Conservation (phyloP, 2,797 vertebrate genomes). For the Carapus acus region DNA sequence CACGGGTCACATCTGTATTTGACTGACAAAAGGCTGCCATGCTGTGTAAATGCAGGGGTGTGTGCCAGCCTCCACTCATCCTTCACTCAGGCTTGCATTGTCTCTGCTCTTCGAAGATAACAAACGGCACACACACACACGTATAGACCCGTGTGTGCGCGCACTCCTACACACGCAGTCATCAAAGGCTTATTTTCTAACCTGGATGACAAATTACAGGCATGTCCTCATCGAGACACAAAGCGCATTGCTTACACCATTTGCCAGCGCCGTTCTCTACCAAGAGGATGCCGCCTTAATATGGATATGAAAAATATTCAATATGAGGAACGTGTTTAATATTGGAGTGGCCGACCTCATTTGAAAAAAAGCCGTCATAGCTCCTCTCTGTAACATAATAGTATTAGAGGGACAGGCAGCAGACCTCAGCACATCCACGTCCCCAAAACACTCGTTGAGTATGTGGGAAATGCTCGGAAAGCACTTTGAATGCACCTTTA, state of each 20-base stretch:
- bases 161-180: constrained; percentile 24
- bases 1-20: constrained; percentile 51
- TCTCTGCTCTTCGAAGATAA: constrained; percentile 48
- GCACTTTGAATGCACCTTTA: constrained; percentile 52
- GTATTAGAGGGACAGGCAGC: constrained; percentile 22
- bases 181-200: constrained; percentile 50
- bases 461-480: constrained; percentile 48
- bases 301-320: background rate
- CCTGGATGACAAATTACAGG: constrained; percentile 35
- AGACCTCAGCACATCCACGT: constrained; percentile 31
- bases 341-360: too few relatives aligned
- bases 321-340: constrained; percentile 1
- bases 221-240: constrained; percentile 37
- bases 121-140: constrained; percentile 39
- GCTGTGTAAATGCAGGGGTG: constrained; percentile 34
- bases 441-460: constrained; percentile 37
- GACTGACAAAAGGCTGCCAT: constrained; percentile 51
- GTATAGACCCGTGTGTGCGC: background rate
- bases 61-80: constrained; percentile 45
- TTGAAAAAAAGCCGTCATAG: background rate
- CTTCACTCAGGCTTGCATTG: constrained; percentile 37
- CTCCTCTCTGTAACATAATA: constrained; percentile 16
- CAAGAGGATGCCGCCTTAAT: too few relatives aligned
- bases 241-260: constrained; percentile 32
- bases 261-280: constrained; percentile 20